Conservation (phyloP, 2,797 vertebrate genomes). For the Cichlasoma orientale region DNA sequence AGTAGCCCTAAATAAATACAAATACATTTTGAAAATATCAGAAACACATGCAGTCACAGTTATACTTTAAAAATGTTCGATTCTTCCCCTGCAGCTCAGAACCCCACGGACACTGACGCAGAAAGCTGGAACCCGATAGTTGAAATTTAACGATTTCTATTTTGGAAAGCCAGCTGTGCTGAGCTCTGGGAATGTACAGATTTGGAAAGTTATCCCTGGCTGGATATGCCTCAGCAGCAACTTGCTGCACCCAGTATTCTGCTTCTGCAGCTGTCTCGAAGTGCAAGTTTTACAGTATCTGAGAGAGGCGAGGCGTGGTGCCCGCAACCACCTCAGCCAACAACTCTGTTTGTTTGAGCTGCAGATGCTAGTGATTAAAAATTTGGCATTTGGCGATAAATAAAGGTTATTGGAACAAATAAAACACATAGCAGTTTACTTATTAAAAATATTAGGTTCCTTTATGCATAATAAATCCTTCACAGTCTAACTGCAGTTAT, state of each 20-base stretch:
- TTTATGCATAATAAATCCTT: background rate
- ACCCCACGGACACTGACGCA: conserved; percentile 10
- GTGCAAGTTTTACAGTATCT: conserved; percentile 6
- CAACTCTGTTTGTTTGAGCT: background rate
- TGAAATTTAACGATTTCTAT: conserved; percentile 73
- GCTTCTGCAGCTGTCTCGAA: conserved; percentile 40
- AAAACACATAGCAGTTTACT: background rate
- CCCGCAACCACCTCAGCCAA: background rate
- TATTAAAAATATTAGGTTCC: too few relatives aligned
- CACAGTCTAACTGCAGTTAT: background rate
- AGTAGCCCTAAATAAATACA: conserved; percentile 35
- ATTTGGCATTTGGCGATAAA: background rate
- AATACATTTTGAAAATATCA: background rate
- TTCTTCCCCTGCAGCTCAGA: background rate
- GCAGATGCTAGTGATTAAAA: background rate
- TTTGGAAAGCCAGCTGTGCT: conserved; percentile 72
- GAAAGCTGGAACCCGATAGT: conserved; percentile 50
- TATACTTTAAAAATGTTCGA: background rate
- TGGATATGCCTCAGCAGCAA: conserved; percentile 3
- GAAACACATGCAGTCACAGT: background rate
- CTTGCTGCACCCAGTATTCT: conserved; percentile 10
- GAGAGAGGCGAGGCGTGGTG: background rate
- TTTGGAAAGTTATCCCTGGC: conserved; percentile 58
- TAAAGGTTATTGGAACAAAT: background rate
- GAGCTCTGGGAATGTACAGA: conserved; percentile 55